A percentile compares a stretch with the other conserved stretches of the same genome.
phyloP scores from a whole-genome alignment of 2,797 vertebrate genomes.

The Ptychobarbus kaznakovi region DNA sequence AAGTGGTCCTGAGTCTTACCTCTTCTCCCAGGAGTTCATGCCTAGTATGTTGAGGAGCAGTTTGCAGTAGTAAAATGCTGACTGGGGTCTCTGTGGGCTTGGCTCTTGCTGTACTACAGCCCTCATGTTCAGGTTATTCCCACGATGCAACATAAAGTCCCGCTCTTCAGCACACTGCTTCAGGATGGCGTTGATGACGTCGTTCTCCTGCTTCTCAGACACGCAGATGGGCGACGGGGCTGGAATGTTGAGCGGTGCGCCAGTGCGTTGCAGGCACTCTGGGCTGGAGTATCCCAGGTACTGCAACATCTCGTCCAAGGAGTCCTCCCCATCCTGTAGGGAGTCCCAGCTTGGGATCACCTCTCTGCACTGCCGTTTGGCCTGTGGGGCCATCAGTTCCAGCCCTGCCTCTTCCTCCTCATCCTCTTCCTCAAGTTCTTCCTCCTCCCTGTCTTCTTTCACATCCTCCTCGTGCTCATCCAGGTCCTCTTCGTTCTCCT shows the following conservation, averaged over 20 bases:
- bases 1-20: conserved; percentile 76
- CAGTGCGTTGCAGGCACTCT: conserved; percentile 95
- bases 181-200: conserved; percentile 96
- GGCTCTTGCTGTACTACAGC: conserved; percentile 90
- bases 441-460: conserved; percentile 63
- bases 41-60: conserved; percentile 96
- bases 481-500: conserved; percentile 73
- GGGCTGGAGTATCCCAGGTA: conserved; percentile 96
- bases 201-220: conserved; percentile 97
- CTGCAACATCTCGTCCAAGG: conserved; percentile 94
- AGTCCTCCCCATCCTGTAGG: conserved; percentile 90
- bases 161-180: conserved; percentile 93
- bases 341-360: conserved; percentile 92
- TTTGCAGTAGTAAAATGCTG: conserved; percentile 97
- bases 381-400: conserved; percentile 82
- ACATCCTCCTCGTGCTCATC: conserved; percentile 75
- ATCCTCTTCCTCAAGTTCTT: conserved; percentile 59
- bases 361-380: conserved; percentile 89
- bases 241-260: conserved; percentile 92
- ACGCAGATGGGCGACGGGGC: conserved; percentile 92
- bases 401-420: conserved; percentile 72
- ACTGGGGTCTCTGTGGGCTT: conserved; percentile 88
- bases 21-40: conserved; percentile 99
- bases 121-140: conserved; percentile 91
- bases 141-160: conserved; percentile 90